Percentiles rank a stretch among this genome's conserved stretches.
phyloP scores from a whole-genome alignment of 2,797 vertebrate species.

The Acipenser transmontanus region DNA sequence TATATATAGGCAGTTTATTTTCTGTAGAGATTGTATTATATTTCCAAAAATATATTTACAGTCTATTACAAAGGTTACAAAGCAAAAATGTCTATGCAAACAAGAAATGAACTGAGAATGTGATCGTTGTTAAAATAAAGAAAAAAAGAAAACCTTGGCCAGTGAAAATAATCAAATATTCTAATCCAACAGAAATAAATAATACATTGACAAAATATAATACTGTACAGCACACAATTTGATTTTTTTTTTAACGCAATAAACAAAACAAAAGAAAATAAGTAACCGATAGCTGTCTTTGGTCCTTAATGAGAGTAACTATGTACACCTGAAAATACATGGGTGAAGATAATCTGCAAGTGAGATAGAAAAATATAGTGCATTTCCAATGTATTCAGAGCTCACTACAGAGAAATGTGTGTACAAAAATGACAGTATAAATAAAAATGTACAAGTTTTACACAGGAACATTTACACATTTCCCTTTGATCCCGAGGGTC shows the following conservation, averaged over 20 bases:
- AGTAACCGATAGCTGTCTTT: constrained; percentile 88
- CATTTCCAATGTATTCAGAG: constrained; percentile 98
- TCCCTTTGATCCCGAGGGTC: constrained; percentile 70
- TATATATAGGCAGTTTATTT: constrained; percentile 18
- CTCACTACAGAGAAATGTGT: constrained; percentile 91
- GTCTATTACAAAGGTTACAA: constrained; percentile 99
- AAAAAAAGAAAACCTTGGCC: constrained; percentile 65
- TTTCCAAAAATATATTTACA: constrained; percentile 99
- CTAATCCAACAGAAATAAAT: constrained; percentile 95
- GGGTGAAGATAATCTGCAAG: constrained; percentile 84
- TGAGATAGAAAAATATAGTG: constrained; percentile 99
- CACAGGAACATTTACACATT: constrained; percentile 95
- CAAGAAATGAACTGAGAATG: constrained; percentile 81
- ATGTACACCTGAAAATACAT: constrained; percentile 94
- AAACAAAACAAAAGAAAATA: constrained; percentile 52
- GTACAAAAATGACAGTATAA: constrained; percentile 94
- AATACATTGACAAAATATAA: constrained; percentile 80
- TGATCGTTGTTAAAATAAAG: constrained; percentile 44
- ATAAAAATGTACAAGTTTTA: constrained; percentile 99
- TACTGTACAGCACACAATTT: constrained; percentile 79
- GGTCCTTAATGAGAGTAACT: constrained; percentile 97
- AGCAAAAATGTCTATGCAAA: constrained; percentile 90
- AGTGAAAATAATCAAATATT: constrained; percentile 74
- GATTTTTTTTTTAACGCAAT: constrained; percentile 44
- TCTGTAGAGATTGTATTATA: constrained; percentile 91